These are phyloP conservation scores for Mormyrops boulengeri DNA, from an alignment of 2,797 vertebrate species.

Conservation along the genomic window DNA sequence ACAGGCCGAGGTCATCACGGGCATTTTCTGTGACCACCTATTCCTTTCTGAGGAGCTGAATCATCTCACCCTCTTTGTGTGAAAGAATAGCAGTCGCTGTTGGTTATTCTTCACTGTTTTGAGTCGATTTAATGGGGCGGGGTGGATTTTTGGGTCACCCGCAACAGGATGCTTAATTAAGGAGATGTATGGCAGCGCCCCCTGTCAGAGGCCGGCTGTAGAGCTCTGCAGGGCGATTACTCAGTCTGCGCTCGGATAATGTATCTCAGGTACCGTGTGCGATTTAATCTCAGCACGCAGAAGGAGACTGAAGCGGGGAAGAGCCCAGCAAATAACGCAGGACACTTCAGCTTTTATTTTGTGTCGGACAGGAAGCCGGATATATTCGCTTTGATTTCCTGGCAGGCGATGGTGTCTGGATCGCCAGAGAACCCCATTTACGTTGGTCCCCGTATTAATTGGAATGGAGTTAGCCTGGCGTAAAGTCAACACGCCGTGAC, in stretches of 20 bases:
- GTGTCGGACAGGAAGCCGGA: background rate
- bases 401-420: background rate
- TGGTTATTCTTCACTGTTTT: slow-evolving; percentile 6
- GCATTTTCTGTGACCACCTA: background rate
- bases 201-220: background rate
- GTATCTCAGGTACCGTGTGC: background rate
- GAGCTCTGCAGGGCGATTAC: background rate
- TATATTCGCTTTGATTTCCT: background rate
- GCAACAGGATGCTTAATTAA: background rate
- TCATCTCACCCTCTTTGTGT: slow-evolving; percentile 11
- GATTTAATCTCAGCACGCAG: background rate
- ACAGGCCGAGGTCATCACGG: background rate
- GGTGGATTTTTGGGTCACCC: background rate
- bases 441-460: background rate
- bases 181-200: background rate
- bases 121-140: slow-evolving; percentile 8
- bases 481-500: background rate
- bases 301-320: background rate
- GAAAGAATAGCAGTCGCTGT: background rate
- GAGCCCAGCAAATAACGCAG: background rate
- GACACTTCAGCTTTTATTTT: background rate
- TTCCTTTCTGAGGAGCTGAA: background rate
- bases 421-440: background rate
- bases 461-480: background rate
- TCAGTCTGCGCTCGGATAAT: background rate